Evolutionary conservation across 2,797 vertebrate species (phyloP).

Genomic region (Poecilia velifera): DNA sequence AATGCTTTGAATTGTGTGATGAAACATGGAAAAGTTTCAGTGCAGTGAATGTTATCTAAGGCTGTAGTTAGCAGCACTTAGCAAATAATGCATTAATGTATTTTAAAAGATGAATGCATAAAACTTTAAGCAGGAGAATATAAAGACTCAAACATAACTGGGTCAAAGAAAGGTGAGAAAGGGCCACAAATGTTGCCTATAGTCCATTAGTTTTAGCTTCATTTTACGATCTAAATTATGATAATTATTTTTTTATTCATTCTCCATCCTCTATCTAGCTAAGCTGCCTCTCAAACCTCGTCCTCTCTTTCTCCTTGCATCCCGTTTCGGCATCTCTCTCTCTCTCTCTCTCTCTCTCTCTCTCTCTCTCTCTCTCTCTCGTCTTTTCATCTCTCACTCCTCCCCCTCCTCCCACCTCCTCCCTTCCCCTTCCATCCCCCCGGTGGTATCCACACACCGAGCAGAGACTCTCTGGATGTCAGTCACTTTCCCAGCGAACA

Average conservation of each 20-base stretch:
- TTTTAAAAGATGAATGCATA: not conserved
- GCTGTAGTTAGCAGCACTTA: not conserved
- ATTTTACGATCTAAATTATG: not conserved
- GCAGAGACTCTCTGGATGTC: constrained; percentile 68
- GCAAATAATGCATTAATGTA: not conserved
- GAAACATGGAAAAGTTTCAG: not conserved
- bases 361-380: not conserved
- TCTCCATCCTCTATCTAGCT: not conserved
- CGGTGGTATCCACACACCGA: constrained; percentile 64
- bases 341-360: constrained; percentile 41
- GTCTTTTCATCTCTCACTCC: constrained; percentile 23
- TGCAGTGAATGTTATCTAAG: not conserved
- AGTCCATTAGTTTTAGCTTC: not conserved
- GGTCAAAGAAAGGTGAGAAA: not conserved
- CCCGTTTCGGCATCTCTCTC: constrained; percentile 1
- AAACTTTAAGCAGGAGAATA: not conserved
- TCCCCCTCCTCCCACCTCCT: constrained; percentile 10
- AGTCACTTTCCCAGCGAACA: constrained; percentile 76
- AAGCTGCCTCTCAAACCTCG: constrained; percentile 9
- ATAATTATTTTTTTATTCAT: not conserved
- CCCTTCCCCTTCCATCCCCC: not conserved
- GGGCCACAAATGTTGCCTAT: constrained; percentile 6
- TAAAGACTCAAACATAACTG: not conserved
- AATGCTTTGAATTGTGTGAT: not conserved
- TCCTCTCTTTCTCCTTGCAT: constrained; percentile 7